Base-by-base conservation (phyloP, 2,797 vertebrate species). In the Chrysocyon brachyurus region DNA sequence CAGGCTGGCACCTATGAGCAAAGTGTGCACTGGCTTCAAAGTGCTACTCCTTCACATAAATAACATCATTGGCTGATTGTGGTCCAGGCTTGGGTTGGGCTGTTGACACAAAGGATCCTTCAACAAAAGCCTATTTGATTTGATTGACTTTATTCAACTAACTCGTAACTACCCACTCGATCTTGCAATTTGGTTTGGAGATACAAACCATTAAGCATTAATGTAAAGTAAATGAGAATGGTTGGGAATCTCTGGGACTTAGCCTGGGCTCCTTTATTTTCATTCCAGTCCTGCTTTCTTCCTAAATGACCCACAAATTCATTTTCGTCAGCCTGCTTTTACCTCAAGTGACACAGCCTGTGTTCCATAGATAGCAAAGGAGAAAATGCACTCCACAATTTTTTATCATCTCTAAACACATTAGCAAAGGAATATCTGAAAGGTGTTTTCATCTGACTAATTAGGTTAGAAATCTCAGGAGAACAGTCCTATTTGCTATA, bases 391-490 rank as follows among this genome's bases (percentile, higher is more conserved):
- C 46, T 93, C 61, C 87, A 46, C 26, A 49, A 28, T 94, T 66
- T 95, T 87, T 56, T 59, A 94, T 93, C 36, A 57, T 97, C 82
- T 95, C 90, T 61, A 97, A 97, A 96, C 81, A 93, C 91, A 91
- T 4, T 86, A 94, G 68, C 78, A 91, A 86, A 97, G 59, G 70
- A 96, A 36, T 93, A 97, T 87, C 82, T 94, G 64, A 96, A 94
- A 94, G 70, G 94, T 95, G 78, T 96, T 97, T 98, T 98, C 90
- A 91, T 90, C 86, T 94, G 88, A 77, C 90, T 97, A 98, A 98
- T 98, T 98, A 97, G 96, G 90, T 97, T 97, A 98, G 90, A 93
- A 97, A 96, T 96, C 96, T 96, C 97, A 95, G 85, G 97, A 91
- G 97, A 97, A 73, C 70, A 92, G 94, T 96, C 82, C 94, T 96